Base-by-base conservation (phyloP, 2,797 vertebrate species). In the Takifugu ocellatus region DNA sequence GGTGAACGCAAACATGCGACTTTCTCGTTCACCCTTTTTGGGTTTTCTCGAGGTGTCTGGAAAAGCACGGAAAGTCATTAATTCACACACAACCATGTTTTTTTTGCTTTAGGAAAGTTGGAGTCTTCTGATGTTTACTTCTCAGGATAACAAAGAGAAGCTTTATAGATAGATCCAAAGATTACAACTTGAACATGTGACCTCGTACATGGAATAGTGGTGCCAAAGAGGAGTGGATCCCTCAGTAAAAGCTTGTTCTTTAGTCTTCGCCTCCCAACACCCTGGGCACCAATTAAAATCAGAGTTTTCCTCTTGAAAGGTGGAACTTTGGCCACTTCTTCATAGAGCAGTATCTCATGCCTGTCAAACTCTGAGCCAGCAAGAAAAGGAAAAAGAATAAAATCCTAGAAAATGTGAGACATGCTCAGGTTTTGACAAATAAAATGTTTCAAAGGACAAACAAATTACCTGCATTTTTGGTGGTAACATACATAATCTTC, bases 241-340 rank as follows among this genome's bases (percentile, higher is more conserved):
- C 90, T 92, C 80, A 96, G 85, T 49, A 98, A 89, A 26, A 98
- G 93, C 54, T 94, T 95, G 82, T 94, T 97, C 85, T 98, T 98
- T 49, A 98, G 92, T 82, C 95, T 94, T 70, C 96, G 93, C 21
- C 96, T 86, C 17, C 96, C 96, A 42, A 98, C 96, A 0, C 96
- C 96, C 83, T 97, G 96, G 0, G 96, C 95, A 1, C 96, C 96
- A 9, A 98, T 95, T 56, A 98, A 82, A 78, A 98, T 93, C 83
- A 98, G 88, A 4, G 94, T 96, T 91, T 97, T 98, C 88, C 96
- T 90, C 73, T 94, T 93, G 83, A 98, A 98, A 0, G 96, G 96
- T 0, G 96, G 96, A 81, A 98, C 93, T 55, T 93, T 94, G 16
- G 96, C 95, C 74, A 98, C 94, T 83, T 98, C 96, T 80, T 98